Percentiles rank a stretch among this genome's conserved stretches.
phyloP scores from a whole-genome alignment of 2,113 vertebrate genomes.

The Ictidomys tridecemlineatus region DNA sequence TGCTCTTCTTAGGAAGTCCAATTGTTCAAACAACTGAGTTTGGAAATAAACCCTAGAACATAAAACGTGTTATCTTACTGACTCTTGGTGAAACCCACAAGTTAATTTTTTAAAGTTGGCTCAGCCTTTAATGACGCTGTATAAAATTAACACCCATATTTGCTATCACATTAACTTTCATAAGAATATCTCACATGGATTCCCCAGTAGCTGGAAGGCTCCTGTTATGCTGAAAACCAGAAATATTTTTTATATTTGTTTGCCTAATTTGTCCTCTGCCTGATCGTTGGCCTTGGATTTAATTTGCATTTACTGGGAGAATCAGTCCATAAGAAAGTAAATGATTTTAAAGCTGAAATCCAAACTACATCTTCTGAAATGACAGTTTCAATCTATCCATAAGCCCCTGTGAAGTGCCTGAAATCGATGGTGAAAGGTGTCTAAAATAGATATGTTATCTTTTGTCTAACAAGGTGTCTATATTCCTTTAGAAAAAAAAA shows the following conservation, averaged over 20 bases:
- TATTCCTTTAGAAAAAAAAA: not conserved
- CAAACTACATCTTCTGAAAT: not conserved
- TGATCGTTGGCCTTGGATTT: not conserved
- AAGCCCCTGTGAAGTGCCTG: not conserved
- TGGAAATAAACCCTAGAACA: not conserved
- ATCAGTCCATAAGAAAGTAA: not conserved
- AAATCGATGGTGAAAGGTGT: not conserved
- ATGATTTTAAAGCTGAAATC: not conserved
- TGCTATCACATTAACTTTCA: not conserved
- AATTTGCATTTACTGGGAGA: constrained; percentile 30
- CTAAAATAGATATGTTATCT: not conserved
- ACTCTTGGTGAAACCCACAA: constrained; percentile 29
- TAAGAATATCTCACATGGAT: not conserved
- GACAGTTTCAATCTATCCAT: not conserved
- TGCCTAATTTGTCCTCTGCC: not conserved
- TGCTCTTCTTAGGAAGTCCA: not conserved
- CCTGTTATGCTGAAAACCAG: not conserved
- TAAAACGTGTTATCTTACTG: constrained; percentile 26
- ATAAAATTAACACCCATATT: constrained; percentile 63
- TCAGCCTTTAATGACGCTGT: constrained; percentile 41
- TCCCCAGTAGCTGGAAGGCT: not conserved
- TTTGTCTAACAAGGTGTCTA: not conserved
- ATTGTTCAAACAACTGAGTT: not conserved
- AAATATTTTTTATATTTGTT: not conserved
- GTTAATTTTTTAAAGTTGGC: constrained; percentile 26